These are phyloP conservation scores for Sceliomorpha sp. DNA, from an alignment of 2,888 invertebrate genomes.

Conservation along the genomic window DNA sequence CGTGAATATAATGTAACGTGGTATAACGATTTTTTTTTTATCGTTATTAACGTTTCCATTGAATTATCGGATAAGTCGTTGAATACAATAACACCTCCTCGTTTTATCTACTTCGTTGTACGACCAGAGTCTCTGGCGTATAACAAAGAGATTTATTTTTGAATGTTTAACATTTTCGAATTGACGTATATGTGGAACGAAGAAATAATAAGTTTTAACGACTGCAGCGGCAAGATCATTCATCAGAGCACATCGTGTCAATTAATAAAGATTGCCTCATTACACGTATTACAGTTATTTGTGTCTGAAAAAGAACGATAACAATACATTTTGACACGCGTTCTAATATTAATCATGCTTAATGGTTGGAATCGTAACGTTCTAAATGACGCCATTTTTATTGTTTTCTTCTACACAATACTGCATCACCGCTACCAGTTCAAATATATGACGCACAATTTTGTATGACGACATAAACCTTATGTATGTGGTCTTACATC, in stretches of 20 bases:
- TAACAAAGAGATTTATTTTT: conserved; percentile 3
- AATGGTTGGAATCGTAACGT: conserved; percentile 23
- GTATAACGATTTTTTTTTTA: conserved; percentile 31
- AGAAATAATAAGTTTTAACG: conserved; percentile 30
- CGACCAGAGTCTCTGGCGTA: no score
- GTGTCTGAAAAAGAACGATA: conserved; percentile 8
- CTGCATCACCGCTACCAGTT: no score
- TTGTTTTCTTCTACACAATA: not conserved
- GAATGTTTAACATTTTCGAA: not conserved
- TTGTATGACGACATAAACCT: no score
- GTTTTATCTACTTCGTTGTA: no score
- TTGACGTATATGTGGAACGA: conserved; percentile 4
- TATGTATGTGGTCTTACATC: no score
- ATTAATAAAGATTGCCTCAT: conserved; percentile 32
- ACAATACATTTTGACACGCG: conserved; percentile 1
- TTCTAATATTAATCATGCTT: conserved; percentile 26
- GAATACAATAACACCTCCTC: no score
- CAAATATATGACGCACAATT: no score
- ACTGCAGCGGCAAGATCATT: conserved; percentile 16
- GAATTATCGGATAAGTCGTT: no score
- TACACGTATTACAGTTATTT: conserved; percentile 24
- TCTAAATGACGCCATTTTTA: conserved; percentile 28
- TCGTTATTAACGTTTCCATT: no score
- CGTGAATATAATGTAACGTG: conserved; percentile 36
- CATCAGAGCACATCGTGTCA: conserved; percentile 18